Conservation (phyloP, 1,140 invertebrate species). For the Harpegnathos saltator region DNA sequence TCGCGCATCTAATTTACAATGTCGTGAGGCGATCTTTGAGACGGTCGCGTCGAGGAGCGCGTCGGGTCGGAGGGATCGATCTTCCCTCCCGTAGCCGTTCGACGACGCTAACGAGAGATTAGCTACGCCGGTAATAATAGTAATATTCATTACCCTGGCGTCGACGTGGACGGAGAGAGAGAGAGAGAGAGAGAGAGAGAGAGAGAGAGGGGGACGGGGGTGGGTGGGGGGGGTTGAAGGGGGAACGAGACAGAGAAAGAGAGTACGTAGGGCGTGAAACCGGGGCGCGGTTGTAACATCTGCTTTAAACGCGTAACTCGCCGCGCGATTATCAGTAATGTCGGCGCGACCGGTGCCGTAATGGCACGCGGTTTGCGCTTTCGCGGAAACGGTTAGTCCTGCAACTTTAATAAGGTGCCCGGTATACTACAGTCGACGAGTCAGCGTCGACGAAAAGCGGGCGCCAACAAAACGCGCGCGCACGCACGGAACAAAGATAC, state of each 20-base stretch:
- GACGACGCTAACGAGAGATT: constrained; percentile 49
- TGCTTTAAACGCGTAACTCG: constrained; percentile 59
- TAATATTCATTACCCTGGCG: constrained; percentile 56
- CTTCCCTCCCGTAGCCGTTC: constrained; percentile 20
- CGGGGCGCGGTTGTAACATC: constrained; percentile 43
- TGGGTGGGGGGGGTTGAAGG: no score
- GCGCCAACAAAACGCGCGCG: constrained; percentile 14
- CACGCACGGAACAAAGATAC: no score
- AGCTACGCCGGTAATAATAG: constrained; percentile 54
- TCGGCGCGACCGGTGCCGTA: constrained; percentile 48
- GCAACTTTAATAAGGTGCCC: constrained; percentile 45
- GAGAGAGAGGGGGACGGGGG: background rate
- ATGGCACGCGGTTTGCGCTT: constrained; percentile 44
- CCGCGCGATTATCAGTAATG: constrained; percentile 62
- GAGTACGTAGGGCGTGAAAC: constrained; percentile 52
- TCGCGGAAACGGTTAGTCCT: constrained; percentile 54
- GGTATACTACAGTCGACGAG: background rate
- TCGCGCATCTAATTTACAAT: background rate
- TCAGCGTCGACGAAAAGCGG: background rate
- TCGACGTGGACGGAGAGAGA: background rate
- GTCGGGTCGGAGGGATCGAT: constrained; percentile 25
- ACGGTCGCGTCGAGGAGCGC: background rate
- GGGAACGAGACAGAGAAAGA: background rate
- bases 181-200: background rate
- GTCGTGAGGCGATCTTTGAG: background rate